Evolutionary conservation across 2,888 invertebrate species (phyloP).

Genomic region (Trissolcus brochymenae): DNA sequence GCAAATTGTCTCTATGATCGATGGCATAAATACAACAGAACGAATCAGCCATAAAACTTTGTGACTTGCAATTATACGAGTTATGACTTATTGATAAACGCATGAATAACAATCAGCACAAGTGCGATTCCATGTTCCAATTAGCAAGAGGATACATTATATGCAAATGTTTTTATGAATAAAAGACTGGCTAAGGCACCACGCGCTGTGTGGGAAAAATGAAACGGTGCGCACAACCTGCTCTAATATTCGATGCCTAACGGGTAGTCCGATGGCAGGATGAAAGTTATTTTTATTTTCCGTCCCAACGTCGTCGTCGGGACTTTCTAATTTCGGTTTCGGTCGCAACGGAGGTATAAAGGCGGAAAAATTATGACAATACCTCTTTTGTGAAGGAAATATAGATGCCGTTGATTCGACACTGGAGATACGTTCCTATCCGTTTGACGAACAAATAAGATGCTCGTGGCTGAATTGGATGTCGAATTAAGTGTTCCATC

Average conservation of each 20-base stretch:
- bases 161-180: constrained; percentile 12
- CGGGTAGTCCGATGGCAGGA: constrained; percentile 22
- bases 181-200: constrained; percentile 1
- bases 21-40: too few relatives aligned
- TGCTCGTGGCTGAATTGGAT: constrained; percentile 18
- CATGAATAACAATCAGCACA: too few relatives aligned
- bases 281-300: constrained; percentile 45
- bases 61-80: too few relatives aligned
- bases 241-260: constrained; percentile 33
- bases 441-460: constrained; percentile 7
- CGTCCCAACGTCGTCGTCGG: constrained; percentile 14
- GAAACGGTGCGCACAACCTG: constrained; percentile 19
- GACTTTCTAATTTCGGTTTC: constrained; percentile 43
- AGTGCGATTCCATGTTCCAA: too few relatives aligned
- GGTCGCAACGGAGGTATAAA: constrained; percentile 10
- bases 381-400: background rate
- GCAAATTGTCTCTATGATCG: too few relatives aligned
- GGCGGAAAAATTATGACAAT: constrained; percentile 12
- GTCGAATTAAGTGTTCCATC: constrained; percentile 42
- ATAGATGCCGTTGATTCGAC: too few relatives aligned
- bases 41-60: too few relatives aligned
- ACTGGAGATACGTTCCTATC: background rate
- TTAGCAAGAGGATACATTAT: background rate
- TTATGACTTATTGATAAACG: too few relatives aligned
- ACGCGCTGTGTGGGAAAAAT: constrained; percentile 21